Evolutionary conservation across 2,797 vertebrate species (phyloP).

Genomic region (Sebastiscus tertius): DNA sequence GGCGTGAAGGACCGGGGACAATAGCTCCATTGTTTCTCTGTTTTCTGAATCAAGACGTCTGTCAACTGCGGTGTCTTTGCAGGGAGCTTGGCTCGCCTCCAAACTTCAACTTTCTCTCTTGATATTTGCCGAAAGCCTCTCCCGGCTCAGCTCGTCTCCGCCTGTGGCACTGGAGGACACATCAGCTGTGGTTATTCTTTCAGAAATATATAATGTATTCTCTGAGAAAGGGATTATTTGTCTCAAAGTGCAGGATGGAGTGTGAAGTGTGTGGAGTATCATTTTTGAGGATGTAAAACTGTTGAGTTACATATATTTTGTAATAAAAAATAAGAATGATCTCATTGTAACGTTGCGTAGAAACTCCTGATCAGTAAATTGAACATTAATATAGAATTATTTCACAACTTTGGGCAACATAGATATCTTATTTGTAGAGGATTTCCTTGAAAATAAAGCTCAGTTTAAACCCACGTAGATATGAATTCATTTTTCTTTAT

Average conservation of each 20-base stretch:
- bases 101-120: constrained; percentile 49
- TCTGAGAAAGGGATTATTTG: not conserved
- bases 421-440: not conserved
- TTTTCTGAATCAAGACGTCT: constrained; percentile 65
- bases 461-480: not conserved
- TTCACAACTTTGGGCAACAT: not conserved
- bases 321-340: not conserved
- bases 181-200: not conserved
- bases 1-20: constrained; percentile 71
- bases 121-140: not conserved
- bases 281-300: not conserved
- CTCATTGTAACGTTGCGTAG: not conserved
- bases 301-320: not conserved
- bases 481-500: not conserved
- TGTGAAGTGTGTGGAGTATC: too few species aligned
- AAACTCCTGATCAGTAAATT: not conserved
- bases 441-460: not conserved
- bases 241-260: not conserved
- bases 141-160: not conserved
- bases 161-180: not conserved
- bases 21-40: constrained; percentile 73
- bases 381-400: not conserved
- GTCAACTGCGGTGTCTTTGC: constrained; percentile 51
- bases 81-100: constrained; percentile 49
- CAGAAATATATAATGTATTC: not conserved